phyloP scores from a whole-genome alignment of 2,888 invertebrate genomes.

The Eubasilissa splendida region DNA sequence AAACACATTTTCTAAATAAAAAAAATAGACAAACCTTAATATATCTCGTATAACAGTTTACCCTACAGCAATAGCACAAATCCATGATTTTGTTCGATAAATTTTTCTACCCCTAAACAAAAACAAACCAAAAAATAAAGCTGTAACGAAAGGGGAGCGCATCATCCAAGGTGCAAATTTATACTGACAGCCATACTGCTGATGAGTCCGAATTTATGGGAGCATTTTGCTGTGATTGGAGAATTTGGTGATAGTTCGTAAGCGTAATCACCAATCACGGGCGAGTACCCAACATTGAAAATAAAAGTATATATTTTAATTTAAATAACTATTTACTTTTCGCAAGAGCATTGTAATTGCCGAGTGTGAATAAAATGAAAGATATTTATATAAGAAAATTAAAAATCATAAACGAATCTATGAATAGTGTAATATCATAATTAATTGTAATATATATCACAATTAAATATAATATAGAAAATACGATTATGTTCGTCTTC shows the following conservation, averaged over 20 bases:
- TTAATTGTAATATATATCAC: too few relatives aligned
- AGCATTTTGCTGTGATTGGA: constrained; percentile 79
- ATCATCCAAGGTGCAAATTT: constrained; percentile 92
- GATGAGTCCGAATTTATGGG: constrained; percentile 88
- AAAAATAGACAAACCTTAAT: constrained; percentile 39
- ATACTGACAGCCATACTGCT: constrained; percentile 98
- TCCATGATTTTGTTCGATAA: constrained; percentile 71
- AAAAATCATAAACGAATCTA: not conserved
- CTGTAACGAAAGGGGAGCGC: constrained; percentile 85
- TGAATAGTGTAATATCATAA: too few relatives aligned
- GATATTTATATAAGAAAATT: not conserved
- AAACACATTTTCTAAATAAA: constrained; percentile 38
- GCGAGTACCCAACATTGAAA: not conserved
- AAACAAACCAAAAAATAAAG: constrained; percentile 69
- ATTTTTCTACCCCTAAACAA: constrained; percentile 59
- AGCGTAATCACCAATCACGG: constrained; percentile 34
- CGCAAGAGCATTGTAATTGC: too few relatives aligned
- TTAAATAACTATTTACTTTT: not conserved
- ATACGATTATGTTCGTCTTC: too few relatives aligned
- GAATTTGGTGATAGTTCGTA: constrained; percentile 30
- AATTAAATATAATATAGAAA: too few relatives aligned
- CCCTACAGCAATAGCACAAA: constrained; percentile 71
- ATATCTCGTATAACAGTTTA: constrained; percentile 33
- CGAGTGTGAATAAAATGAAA: not conserved
- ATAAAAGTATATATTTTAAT: not conserved